Evolutionary conservation across 2,113 vertebrate genomes (phyloP), one percentile per base, ranked within the genome.

Genomic region (Lepisosteus oculatus): DNA sequence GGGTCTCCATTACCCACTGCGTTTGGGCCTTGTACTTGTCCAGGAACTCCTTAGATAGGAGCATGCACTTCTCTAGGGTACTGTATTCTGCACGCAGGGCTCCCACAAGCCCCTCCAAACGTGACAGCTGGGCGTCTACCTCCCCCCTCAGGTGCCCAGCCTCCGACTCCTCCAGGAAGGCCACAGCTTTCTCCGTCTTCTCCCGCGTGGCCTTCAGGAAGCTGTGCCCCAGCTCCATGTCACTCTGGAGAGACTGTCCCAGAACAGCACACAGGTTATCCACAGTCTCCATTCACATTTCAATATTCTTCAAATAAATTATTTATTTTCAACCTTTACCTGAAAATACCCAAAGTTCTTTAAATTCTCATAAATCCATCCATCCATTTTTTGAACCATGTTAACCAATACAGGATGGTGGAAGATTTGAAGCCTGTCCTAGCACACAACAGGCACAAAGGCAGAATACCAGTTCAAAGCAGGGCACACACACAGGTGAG

Each of bases 121-220:
- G 91, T 64, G 93, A 85, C 70, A 97, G 76, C 0, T 92, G 86
- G 7, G 74, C 77, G 0, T 87, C 90, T 61, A 95, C 93, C 68
- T 96, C 93, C 51, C 83, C 90, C 74, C 92, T 92, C 68, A 99
- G 79, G 3, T 77, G 75, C 55, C 93, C 91, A 0, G 88, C 94
- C 79, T 94, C 94, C 0, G 76, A 69, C 67, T 92, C 92, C 56
- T 93, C 91, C 82, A 97, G 85, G 76, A 90, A 95, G 54, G 86
- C 89, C 0, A 93, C 83, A 2, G 95, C 95, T 79, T 84, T 84
- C 72, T 98, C 95, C 0, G 90, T 93, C 59, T 91, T 92, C 81
- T 98, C 96, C 15, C 95, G 92, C 43, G 95, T 89, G 3, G 93
- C 93, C 85, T 98, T 98, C 68, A 98, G 89, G 79, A 96, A 88